Evolutionary conservation across 2,113 vertebrate genomes (phyloP).

Genomic region (Mastomys coucha): DNA sequence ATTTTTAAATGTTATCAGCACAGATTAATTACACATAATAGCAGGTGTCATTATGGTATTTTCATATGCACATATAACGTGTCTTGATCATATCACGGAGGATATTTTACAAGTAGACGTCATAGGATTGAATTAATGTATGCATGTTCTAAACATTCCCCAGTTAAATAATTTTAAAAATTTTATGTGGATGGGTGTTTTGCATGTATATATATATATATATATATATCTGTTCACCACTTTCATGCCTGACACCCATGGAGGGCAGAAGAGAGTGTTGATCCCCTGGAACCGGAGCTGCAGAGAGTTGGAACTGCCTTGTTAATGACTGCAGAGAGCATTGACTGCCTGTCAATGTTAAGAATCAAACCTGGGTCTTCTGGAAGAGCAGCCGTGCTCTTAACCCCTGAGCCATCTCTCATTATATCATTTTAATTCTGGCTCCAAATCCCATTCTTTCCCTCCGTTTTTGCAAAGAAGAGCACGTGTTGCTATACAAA

Average conservation of each 20-base stretch:
- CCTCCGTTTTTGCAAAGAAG: constrained; percentile 26
- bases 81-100: not conserved
- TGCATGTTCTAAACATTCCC: not conserved
- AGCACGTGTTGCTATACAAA: not conserved
- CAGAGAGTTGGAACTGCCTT: not conserved
- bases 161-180: not conserved
- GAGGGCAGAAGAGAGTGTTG: not conserved
- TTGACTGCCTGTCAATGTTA: no score
- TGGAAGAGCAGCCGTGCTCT: not conserved
- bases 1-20: not conserved
- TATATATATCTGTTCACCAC: not conserved
- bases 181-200: not conserved
- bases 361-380: not conserved
- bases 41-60: not conserved
- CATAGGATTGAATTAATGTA: not conserved
- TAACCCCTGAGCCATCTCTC: not conserved
- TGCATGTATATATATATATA: not conserved
- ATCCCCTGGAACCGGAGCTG: not conserved
- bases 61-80: not conserved
- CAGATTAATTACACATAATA: not conserved
- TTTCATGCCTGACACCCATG: not conserved
- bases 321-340: no score
- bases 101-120: not conserved
- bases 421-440: not conserved
- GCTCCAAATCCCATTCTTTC: not conserved